These are phyloP conservation scores for Cyaniris semiargus DNA, from an alignment of 2,888 invertebrate genomes.

Conservation along the genomic window DNA sequence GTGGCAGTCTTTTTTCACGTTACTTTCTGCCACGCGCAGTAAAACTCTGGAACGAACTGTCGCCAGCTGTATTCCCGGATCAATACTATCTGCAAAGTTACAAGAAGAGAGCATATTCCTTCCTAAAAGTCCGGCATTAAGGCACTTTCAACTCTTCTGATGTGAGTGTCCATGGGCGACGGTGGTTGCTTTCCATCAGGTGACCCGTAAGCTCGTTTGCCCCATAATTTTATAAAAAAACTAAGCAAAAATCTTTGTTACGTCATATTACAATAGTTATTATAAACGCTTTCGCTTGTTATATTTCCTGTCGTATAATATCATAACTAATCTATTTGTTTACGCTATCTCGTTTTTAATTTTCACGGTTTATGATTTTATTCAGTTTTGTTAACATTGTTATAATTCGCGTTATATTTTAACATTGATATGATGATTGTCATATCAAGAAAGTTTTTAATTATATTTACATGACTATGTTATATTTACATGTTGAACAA, in stretches of 20 bases:
- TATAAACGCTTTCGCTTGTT: neutral
- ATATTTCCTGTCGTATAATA: neutral
- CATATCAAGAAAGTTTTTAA: neutral
- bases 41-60: no score
- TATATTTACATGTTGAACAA: no score
- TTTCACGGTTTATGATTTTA: constrained; percentile 10
- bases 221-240: neutral
- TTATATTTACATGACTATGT: neutral
- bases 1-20: no score
- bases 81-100: no score
- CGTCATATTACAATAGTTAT: neutral
- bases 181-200: no score
- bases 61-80: no score
- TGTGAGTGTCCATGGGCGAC: no score
- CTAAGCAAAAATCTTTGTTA: neutral
- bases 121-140: no score
- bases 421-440: neutral
- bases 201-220: no score
- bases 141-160: no score
- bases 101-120: no score
- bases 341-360: constrained; percentile 12
- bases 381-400: neutral
- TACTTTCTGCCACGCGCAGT: no score
- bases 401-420: neutral
- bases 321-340: constrained; percentile 16